Evolutionary conservation across 2,797 vertebrate genomes (phyloP), one percentile per base, ranked within the genome.

Genomic region (Sebastes iracundus): DNA sequence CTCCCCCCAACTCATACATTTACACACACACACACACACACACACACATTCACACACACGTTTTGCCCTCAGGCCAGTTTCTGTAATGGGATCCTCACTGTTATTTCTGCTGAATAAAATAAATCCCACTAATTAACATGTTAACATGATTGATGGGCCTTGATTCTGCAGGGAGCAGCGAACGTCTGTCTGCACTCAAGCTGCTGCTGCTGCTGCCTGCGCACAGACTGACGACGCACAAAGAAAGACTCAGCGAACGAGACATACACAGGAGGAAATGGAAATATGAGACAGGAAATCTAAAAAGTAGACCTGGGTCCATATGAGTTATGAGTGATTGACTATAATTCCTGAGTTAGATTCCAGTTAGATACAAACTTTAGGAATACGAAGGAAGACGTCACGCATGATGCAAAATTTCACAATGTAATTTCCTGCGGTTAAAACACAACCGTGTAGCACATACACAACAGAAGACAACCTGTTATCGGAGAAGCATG

Each of bases 91-190:
- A 98, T 97, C 97, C 91, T 96, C 96, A 97, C 96, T 96, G 94
- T 94, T 96, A 92, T 96, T 96, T 92, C 94, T 93, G 94, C 95
- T 95, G 95, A 96, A 97, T 97, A 97, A 98, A 98, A 97, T 96
- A 98, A 97, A 97, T 96, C 84, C 79, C 93, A 95, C 96, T 98
- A 98, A 97, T 99, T 99, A 98, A 97, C 97, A 97, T 97, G 97
- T 97, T 98, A 98, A 97, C 96, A 97, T 98, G 97, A 99, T 98
- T 96, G 97, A 99, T 97, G 95, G 92, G 94, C 87, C 93, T 95
- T 94, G 96, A 96, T 97, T 96, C 94, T 93, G 93, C 95, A 95
- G 95, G 96, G 93, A 94, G 93, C 88, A 81, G 82, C 28, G 95
- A 96, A 90, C 74, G 90, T 93, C 91, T 94, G 90, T 93, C 93